Conservation (phyloP, 2,797 vertebrate species). For the Limosa lapponica region DNA sequence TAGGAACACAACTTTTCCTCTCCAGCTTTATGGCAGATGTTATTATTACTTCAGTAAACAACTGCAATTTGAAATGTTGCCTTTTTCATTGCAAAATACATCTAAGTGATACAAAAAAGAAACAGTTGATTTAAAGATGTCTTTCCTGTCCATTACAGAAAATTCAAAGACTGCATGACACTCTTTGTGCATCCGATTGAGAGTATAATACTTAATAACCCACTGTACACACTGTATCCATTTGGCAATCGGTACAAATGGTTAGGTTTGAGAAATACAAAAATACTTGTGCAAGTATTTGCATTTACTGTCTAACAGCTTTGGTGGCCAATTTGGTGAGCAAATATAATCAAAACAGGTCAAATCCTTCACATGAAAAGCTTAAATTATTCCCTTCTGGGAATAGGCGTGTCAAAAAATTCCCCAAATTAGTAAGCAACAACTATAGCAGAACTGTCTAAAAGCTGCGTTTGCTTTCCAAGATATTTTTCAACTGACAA, state of each 20-base stretch:
- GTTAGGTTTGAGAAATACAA: neutral
- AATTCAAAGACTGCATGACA: neutral
- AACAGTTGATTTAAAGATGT: neutral
- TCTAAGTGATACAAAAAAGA: neutral
- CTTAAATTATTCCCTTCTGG: neutral
- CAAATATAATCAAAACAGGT: neutral
- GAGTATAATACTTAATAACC: neutral
- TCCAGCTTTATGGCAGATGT: neutral
- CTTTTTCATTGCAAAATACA: neutral
- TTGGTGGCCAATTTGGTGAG: neutral
- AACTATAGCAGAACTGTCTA: neutral
- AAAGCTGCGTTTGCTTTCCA: neutral
- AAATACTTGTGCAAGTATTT: neutral
- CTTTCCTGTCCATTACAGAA: neutral
- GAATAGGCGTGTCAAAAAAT: neutral
- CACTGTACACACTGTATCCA: neutral
- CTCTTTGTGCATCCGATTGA: neutral
- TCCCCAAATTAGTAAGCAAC: neutral
- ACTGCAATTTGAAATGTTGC: neutral
- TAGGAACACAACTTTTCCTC: neutral
- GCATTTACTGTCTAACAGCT: neutral
- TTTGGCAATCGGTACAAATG: accelerated
- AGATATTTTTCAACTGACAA: neutral
- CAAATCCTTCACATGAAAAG: neutral
- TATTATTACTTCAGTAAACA: conserved; percentile 48